Evolutionary conservation across 2,113 vertebrate genomes (phyloP).

Genomic region (Hemiscyllium ocellatum): DNA sequence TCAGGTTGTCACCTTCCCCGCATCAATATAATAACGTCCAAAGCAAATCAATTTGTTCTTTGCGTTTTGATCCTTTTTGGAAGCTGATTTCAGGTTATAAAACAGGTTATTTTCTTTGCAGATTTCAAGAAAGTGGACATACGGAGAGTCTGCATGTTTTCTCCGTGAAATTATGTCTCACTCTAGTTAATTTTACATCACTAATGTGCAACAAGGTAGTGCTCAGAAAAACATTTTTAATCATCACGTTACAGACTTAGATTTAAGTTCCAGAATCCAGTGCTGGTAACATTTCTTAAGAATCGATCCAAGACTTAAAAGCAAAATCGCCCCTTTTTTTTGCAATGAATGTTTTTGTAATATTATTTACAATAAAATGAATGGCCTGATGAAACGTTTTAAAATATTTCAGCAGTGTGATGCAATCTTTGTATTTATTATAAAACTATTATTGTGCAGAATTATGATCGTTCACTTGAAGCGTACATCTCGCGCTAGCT

Average conservation of each 20-base stretch:
- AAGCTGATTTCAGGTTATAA: background rate
- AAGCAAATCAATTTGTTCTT: slow-evolving; percentile 17
- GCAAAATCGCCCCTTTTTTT: background rate
- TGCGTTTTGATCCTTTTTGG: background rate
- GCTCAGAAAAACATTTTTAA: background rate
- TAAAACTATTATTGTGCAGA: background rate
- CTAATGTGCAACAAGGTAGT: background rate
- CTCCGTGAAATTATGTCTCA: background rate
- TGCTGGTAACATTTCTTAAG: background rate
- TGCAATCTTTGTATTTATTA: background rate
- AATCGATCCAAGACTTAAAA: background rate
- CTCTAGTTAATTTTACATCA: background rate
- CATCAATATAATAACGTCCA: slow-evolving; percentile 21
- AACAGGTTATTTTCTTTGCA: background rate
- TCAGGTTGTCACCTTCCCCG: slow-evolving; percentile 8
- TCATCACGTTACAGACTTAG: background rate
- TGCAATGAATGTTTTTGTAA: background rate
- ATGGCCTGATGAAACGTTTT: background rate
- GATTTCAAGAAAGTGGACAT: slow-evolving; percentile 27
- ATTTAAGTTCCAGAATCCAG: background rate
- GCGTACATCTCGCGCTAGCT: background rate
- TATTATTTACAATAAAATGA: background rate
- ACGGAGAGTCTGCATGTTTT: background rate
- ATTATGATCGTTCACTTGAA: background rate
- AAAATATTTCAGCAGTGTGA: background rate